A percentile compares a stretch with the other conserved stretches of the same genome.
Conservation (phyloP, 2,888 invertebrate genomes). For the Coenonympha glycerion region DNA sequence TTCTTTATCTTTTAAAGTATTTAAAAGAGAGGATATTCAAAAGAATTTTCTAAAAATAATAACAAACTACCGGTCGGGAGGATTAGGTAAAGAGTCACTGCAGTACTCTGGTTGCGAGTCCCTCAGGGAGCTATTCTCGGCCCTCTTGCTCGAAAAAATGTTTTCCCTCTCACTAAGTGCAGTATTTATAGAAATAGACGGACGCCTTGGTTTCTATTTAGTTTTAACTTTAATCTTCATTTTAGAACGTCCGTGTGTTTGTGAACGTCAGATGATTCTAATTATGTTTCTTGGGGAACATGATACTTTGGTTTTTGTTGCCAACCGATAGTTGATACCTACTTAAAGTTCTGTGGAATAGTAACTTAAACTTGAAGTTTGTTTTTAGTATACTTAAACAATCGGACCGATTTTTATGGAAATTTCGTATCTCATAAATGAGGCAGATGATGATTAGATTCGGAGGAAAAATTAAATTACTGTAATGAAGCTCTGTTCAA, state of each 20-base stretch:
- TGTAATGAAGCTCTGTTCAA: too few relatives aligned
- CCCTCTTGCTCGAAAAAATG: conserved; percentile 42
- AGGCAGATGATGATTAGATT: too few relatives aligned
- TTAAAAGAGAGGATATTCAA: too few relatives aligned
- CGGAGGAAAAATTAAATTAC: too few relatives aligned
- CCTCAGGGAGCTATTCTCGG: conserved; percentile 72
- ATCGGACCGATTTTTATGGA: too few relatives aligned
- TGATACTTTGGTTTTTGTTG: conserved; percentile 9
- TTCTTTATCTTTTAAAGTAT: background rate
- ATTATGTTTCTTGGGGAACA: conserved; percentile 10
- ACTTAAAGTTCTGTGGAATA: too few relatives aligned
- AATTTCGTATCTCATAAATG: too few relatives aligned
- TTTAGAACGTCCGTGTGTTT: conserved; percentile 32
- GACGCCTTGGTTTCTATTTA: conserved; percentile 53
- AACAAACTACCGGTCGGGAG: conserved; percentile 32
- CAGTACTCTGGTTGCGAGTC: conserved; percentile 56
- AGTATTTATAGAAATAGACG: conserved; percentile 69
- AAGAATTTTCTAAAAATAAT: conserved; percentile 18
- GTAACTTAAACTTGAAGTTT: too few relatives aligned
- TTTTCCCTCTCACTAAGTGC: conserved; percentile 36
- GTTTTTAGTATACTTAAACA: too few relatives aligned
- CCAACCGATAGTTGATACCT: background rate
- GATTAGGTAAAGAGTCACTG: conserved; percentile 48
- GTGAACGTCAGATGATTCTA: conserved; percentile 18
- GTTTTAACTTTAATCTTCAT: conserved; percentile 37